Percentiles rank a stretch among this genome's conserved stretches.
Conservation (phyloP, 2,888 invertebrate species). For the Apamea crenata region DNA sequence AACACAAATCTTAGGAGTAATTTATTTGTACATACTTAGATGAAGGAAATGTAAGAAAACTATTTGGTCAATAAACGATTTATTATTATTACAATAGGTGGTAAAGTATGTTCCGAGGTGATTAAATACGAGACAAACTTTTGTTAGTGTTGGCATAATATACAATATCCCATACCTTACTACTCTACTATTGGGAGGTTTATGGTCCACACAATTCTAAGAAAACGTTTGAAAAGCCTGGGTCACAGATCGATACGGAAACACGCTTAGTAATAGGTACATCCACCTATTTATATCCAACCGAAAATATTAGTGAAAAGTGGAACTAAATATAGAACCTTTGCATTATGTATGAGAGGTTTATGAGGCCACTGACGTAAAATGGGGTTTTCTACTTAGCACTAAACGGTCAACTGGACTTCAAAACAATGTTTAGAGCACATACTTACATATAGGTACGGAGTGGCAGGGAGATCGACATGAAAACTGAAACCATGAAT, state of each 20-base stretch:
- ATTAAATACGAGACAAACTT: constrained; percentile 7
- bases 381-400: constrained; percentile 30
- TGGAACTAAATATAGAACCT: constrained; percentile 6
- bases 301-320: background rate
- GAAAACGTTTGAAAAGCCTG: constrained; percentile 18
- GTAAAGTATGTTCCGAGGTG: background rate
- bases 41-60: too few relatives aligned
- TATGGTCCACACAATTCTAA: constrained; percentile 8
- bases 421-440: constrained; percentile 35
- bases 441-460: background rate
- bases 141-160: background rate
- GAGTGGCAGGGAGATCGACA: too few relatives aligned
- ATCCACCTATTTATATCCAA: constrained; percentile 2
- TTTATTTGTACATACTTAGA: too few relatives aligned
- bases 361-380: constrained; percentile 12
- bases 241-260: constrained; percentile 15
- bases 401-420: constrained; percentile 15
- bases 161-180: background rate
- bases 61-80: too few relatives aligned
- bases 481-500: background rate
- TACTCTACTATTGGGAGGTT: background rate
- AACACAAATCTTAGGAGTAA: too few relatives aligned
- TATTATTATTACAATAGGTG: too few relatives aligned
- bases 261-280: constrained; percentile 14
- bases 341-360: background rate